These are phyloP conservation scores for Uria lomvia DNA, from an alignment of 2,113 vertebrate genomes.

Conservation along the genomic window DNA sequence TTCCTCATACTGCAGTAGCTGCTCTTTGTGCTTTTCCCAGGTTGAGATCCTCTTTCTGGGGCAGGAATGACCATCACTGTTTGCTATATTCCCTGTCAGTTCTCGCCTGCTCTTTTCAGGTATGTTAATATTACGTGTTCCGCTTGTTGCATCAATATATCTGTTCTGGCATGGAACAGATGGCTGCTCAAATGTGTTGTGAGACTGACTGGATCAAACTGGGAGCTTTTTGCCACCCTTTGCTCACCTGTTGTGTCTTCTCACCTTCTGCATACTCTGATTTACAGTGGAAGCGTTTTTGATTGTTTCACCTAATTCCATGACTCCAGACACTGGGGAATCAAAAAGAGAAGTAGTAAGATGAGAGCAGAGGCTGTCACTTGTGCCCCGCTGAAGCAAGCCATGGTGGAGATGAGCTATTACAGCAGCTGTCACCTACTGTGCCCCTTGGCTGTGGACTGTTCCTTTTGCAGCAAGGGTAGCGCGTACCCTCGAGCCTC, in stretches of 20 bases:
- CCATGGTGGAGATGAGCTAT: not conserved
- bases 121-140: not conserved
- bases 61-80: not conserved
- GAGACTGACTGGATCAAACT: not conserved
- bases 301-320: not conserved
- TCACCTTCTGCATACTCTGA: not conserved
- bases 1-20: not conserved
- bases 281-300: not conserved
- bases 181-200: not conserved
- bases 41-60: not conserved
- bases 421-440: not conserved
- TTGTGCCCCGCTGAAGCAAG: not conserved
- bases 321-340: not conserved
- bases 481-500: fast-evolving
- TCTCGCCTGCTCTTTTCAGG: not conserved
- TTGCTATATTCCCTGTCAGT: not conserved
- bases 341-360: not conserved
- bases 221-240: not conserved
- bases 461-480: not conserved
- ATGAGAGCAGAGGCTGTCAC: not conserved
- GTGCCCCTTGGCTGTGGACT: not conserved
- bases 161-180: not conserved
- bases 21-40: not conserved
- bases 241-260: not conserved
- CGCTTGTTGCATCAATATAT: not conserved